Percentiles rank a stretch among this genome's conserved stretches.
Evolutionary conservation across 1,140 invertebrate species (phyloP).

Genomic region (Drosophila dunni): DNA sequence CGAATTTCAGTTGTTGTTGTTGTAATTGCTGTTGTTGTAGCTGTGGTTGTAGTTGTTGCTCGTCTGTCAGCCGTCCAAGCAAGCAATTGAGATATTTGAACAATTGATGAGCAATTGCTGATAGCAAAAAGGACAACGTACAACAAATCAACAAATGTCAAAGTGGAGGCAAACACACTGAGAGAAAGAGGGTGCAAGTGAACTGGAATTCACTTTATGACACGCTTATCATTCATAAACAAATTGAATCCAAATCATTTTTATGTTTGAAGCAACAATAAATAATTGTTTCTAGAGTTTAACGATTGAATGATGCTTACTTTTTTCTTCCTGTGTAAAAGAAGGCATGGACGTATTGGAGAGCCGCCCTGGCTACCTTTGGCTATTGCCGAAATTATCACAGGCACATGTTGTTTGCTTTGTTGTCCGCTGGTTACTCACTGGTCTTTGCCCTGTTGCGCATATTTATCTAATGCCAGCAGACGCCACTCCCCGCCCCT

Average conservation of each 20-base stretch:
- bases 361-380: conserved; percentile 6
- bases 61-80: conserved; percentile 20
- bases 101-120: conserved; percentile 48
- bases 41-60: conserved; percentile 7
- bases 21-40: conserved; percentile 20
- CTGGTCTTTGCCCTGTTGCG: conserved; percentile 17
- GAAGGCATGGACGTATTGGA: too few relatives aligned
- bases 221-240: too few relatives aligned
- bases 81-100: conserved; percentile 36
- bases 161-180: neutral
- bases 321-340: too few relatives aligned
- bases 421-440: conserved; percentile 4
- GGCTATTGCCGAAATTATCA: conserved; percentile 38
- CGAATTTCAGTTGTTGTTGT: conserved; percentile 13
- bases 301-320: too few relatives aligned
- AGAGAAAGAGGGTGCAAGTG: neutral
- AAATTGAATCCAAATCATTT: too few relatives aligned
- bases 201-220: too few relatives aligned
- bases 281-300: too few relatives aligned
- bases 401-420: conserved; percentile 25
- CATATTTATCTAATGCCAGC: conserved; percentile 61
- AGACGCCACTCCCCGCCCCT: conserved; percentile 17
- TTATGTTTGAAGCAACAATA: too few relatives aligned
- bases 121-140: conserved; percentile 37
- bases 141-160: conserved; percentile 5